These are phyloP conservation scores for Gymnobelideus leadbeateri DNA, from an alignment of 2,113 vertebrate species.

Conservation along the genomic window DNA sequence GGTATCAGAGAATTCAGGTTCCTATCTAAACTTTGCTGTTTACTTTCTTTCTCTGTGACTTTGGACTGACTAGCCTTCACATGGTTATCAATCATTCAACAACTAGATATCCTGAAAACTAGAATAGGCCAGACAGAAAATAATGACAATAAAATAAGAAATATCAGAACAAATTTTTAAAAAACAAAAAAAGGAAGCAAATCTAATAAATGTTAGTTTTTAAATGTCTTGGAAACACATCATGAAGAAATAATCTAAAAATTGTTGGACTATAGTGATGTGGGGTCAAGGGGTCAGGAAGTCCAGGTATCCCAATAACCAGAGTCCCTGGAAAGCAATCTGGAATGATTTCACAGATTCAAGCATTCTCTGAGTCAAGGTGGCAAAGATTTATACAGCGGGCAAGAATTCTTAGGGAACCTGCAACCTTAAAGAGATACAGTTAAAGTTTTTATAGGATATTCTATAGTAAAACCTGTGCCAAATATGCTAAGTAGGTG, in stretches of 20 bases:
- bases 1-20: background rate
- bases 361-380: no score
- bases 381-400: no score
- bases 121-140: background rate
- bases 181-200: background rate
- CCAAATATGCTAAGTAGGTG: no score
- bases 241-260: background rate
- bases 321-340: no score
- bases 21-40: background rate
- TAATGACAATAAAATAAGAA: background rate
- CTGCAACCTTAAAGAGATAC: no score
- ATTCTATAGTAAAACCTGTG: no score
- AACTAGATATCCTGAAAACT: background rate
- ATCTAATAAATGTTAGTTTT: background rate
- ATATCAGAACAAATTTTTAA: background rate
- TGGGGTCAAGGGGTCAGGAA: no score
- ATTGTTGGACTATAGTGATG: background rate
- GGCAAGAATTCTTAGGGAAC: no score
- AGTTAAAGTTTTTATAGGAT: no score
- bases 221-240: background rate
- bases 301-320: no score
- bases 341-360: no score
- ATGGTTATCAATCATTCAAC: background rate
- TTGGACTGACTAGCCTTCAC: background rate
- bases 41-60: background rate